These are phyloP conservation scores for Micronycteris hirsuta DNA, from an alignment of 2,113 vertebrate species.

Conservation along the genomic window DNA sequence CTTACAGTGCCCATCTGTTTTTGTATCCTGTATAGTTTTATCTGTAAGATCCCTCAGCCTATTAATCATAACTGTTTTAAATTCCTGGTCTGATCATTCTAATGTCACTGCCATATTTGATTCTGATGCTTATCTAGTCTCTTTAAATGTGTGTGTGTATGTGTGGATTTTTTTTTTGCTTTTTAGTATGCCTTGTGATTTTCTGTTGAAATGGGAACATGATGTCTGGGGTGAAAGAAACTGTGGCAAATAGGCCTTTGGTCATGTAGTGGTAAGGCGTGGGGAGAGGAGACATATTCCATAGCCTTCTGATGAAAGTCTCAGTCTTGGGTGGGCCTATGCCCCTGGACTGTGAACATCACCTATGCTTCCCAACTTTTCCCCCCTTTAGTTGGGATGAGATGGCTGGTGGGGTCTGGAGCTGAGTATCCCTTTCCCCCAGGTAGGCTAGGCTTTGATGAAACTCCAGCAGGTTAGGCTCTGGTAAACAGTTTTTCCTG, in stretches of 20 bases:
- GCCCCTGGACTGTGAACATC: background rate
- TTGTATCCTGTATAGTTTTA: background rate
- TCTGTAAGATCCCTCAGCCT: background rate
- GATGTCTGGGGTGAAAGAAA: background rate
- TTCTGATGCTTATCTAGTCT: background rate
- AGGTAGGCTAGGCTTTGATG: background rate
- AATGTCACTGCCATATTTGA: background rate
- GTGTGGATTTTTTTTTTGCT: background rate
- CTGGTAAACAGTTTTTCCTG: background rate
- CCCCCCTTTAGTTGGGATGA: background rate
- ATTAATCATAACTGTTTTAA: background rate
- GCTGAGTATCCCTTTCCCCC: background rate
- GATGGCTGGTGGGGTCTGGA: background rate
- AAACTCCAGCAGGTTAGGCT: background rate
- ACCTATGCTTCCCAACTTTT: background rate
- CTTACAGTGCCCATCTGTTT: background rate
- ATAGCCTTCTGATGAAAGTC: background rate
- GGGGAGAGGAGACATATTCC: background rate
- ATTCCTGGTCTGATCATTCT: background rate
- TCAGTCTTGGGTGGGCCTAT: background rate
- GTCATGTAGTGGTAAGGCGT: background rate
- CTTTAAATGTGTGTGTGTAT: background rate
- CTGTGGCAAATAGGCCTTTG: background rate
- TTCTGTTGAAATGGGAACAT: background rate
- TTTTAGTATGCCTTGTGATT: background rate